phyloP scores from a whole-genome alignment of 2,797 vertebrate genomes.

The Nannoperca australis region DNA sequence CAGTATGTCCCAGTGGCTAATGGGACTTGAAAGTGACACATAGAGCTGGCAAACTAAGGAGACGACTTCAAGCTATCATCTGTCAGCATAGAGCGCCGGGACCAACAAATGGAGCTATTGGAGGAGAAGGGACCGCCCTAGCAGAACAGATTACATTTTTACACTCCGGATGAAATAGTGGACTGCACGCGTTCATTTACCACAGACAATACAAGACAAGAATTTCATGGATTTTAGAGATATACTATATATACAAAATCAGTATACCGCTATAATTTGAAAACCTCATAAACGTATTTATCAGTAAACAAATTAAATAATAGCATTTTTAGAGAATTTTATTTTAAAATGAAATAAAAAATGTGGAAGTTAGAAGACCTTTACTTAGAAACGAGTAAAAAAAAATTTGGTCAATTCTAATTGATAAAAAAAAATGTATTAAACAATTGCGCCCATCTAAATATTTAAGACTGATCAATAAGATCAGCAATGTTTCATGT shows the following conservation, averaged over 20 bases:
- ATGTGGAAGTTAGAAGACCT: not conserved
- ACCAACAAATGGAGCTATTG: slow-evolving; percentile 85
- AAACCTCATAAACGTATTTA: not conserved
- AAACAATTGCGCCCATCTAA: not conserved
- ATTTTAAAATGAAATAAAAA: not conserved
- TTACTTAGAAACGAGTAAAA: not conserved
- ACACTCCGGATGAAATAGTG: slow-evolving; percentile 76
- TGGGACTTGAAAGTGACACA: slow-evolving; percentile 87
- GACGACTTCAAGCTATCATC: slow-evolving; percentile 86
- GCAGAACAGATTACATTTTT: slow-evolving; percentile 88
- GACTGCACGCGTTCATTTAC: slow-evolving; percentile 64
- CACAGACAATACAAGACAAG: slow-evolving; percentile 54
- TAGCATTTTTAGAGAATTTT: not conserved
- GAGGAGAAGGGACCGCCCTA: slow-evolving; percentile 82
- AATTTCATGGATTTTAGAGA: slow-evolving; percentile 15
- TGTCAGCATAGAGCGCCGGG: slow-evolving; percentile 78
- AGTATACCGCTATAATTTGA: not conserved
- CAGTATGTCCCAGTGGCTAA: slow-evolving; percentile 78
- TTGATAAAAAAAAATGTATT: too few relatives aligned
- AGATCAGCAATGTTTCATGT: not conserved
- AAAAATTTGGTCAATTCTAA: too few relatives aligned
- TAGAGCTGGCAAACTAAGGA: slow-evolving; percentile 83
- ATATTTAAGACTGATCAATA: not conserved
- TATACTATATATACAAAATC: not conserved
- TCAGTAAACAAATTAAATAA: not conserved